Evolutionary conservation across 2,888 invertebrate genomes (phyloP), one percentile per base, ranked within the genome.

Genomic region (Argyresthia albistria): DNA sequence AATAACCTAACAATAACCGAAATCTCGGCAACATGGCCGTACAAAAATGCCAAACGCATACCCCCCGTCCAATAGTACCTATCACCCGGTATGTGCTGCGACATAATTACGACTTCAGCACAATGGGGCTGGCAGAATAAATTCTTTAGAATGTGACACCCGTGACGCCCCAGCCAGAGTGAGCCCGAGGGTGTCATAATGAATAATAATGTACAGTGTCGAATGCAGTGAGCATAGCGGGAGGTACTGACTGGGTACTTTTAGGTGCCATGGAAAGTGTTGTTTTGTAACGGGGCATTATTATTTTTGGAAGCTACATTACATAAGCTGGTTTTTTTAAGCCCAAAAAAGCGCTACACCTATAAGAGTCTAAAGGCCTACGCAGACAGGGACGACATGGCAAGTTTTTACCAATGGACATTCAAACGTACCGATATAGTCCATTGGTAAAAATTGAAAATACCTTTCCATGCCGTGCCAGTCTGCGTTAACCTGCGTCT

Each of bases 161-260:
- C 45, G 45, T 14, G 45, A 45, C 45, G 45, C 45, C 45, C 16
- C 45, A 39, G 39, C 16, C 45, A 39, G 39, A 12, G 14, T 7
- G 9, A 9, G 14, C 14, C 35, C 12, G 35, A 12, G 47, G 35
- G 37, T 36, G 36, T 14, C 36, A 15, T 37, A 10, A 48, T 37
- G 36, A 48, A 48, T 48, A 15, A 48, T 14, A 48, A 37, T 48
- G 14, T 48, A 37, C 35, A 46, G 48, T 48, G 48, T 48, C 48
- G 48, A 48, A 48, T 37, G 48, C 48, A 48, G 36, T 12, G 35
- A 35, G 11, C 47, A 9, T 37, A 14, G 48, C 48, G 37, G 37
- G 48, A 10, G 48, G 43, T 43, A 14, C 43, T 10, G 9, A 10
- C n/a, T 8, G 43, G 12, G 12, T 43, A 12, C 43, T 11, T 12